Base-by-base conservation (phyloP, 2,113 vertebrate species). In the Pyxicephalus adspersus region DNA sequence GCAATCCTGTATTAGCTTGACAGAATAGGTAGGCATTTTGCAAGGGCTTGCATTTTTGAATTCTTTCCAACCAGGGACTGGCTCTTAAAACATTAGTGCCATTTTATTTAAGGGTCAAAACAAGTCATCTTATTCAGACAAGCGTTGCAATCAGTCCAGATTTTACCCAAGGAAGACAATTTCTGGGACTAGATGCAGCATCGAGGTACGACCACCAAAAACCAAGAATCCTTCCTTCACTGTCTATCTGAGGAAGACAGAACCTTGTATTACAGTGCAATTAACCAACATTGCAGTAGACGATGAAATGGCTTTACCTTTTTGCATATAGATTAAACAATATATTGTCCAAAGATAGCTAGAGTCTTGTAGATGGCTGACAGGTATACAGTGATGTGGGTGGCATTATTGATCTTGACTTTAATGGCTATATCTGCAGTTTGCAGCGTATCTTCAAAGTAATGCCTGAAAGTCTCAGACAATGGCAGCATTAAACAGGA, bases 401-500 rank as follows among this genome's bases (percentile, higher is more conserved):
- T 38, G 55, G 54, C 55, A 19, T 74, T 20, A n/a, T 73, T 28
- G 29, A 16, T 29, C 26, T 64, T 25, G 25, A 57, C 58, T 34
- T 60, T 15, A 45, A 34, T 60, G 55, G 29, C 28, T 60, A 29
- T 60, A 20, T 8, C 67, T 71, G 67, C 67, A 55, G 16, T 13
- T 38, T 74, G 72, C 55, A 74, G 28, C 55, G 45, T 74, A 20
- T 22, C 17, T 5, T 45, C 38, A 9, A 6, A n/a, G 38, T n/a
- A 26, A 23, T 23, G 72, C 26, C 72, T 57, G 28, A 38, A n/a
- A 17, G 38, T 8, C 31, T 60, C 55, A 60, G 72, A 45, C 72
- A 38, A 72, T 67, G 76, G 76, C 76, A 77, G 63, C 76, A 66
- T 78, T 45, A 78, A 29, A 38, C 61, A 78, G 74, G 25, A 77